These are phyloP conservation scores for Drosophila bifasciata DNA, from an alignment of 1,140 invertebrate species.

Conservation along the genomic window DNA sequence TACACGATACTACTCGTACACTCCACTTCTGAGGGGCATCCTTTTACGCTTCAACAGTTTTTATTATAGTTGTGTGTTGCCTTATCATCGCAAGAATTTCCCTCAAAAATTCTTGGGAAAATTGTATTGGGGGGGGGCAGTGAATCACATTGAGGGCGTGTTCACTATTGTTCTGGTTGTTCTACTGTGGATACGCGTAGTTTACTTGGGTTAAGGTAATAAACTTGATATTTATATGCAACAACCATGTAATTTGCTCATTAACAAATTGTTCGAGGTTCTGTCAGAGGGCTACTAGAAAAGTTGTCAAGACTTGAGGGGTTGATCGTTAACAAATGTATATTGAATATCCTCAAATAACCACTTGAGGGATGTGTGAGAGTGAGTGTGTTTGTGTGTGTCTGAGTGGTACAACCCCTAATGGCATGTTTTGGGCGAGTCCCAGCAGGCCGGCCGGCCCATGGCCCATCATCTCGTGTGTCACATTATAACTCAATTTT, in stretches of 20 bases:
- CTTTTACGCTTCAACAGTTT: constrained; percentile 77
- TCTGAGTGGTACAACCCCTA: constrained; percentile 26
- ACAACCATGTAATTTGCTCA: constrained; percentile 71
- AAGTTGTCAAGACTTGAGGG: constrained; percentile 7
- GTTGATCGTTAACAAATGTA: constrained; percentile 7
- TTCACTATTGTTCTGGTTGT: constrained; percentile 16
- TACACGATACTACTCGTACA: neutral
- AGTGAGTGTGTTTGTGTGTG: neutral
- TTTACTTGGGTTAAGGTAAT: constrained; percentile 52
- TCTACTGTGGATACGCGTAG: constrained; percentile 12
- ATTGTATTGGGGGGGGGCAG: constrained; percentile 2
- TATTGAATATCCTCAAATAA: constrained; percentile 2
- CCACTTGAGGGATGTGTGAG: constrained; percentile 48
- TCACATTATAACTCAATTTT: constrained; percentile 74
- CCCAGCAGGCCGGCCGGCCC: too few species aligned
- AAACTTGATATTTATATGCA: constrained; percentile 51
- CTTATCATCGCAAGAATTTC: constrained; percentile 34
- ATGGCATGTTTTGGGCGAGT: neutral
- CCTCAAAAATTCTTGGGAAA: constrained; percentile 20
- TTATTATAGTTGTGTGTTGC: constrained; percentile 65
- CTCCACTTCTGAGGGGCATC: constrained; percentile 49
- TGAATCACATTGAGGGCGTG: constrained; percentile 56
- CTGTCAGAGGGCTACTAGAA: neutral
- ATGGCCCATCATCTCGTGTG: constrained; percentile 45
- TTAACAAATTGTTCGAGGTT: constrained; percentile 68